These are phyloP conservation scores for Heterodera carotae DNA, from an alignment of 1,140 invertebrate species.

Conservation along the genomic window DNA sequence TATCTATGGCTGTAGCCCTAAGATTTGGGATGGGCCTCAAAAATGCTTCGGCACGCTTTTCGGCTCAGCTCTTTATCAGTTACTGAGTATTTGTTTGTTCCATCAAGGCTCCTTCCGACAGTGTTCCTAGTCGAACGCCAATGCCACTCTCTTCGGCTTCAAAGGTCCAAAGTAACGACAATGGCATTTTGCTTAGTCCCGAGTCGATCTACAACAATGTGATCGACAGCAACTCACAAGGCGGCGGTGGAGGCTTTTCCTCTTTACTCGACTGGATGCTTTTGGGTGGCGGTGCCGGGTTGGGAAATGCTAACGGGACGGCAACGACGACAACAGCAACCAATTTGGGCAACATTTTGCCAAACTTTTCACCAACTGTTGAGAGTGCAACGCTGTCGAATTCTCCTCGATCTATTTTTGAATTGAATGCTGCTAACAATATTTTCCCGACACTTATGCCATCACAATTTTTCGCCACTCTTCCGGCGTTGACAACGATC, in stretches of 20 bases:
- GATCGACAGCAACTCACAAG: not conserved
- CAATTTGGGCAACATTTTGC: not conserved
- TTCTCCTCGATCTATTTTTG: not conserved
- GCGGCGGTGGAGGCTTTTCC: not conserved
- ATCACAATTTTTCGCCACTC: not conserved
- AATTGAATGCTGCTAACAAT: not conserved
- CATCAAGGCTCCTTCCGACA: not conserved
- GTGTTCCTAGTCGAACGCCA: not conserved
- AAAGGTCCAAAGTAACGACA: not conserved
- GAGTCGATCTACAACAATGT: not conserved
- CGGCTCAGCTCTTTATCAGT: not conserved
- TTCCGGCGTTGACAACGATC: not conserved
- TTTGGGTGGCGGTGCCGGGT: not conserved
- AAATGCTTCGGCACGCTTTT: not conserved
- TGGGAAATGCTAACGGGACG: not conserved
- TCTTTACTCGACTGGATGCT: conserved; percentile 9
- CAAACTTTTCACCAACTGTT: not conserved
- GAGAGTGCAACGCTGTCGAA: not conserved
- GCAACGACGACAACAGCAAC: not conserved
- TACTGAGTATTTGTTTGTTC: no score
- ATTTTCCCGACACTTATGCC: not conserved
- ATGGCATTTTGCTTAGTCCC: not conserved
- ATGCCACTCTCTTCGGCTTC: not conserved
- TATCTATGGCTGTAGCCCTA: no score
- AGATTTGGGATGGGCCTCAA: no score